Evolutionary conservation across 2,113 vertebrate genomes (phyloP), one percentile per base, ranked within the genome.

Genomic region (Parus major): DNA sequence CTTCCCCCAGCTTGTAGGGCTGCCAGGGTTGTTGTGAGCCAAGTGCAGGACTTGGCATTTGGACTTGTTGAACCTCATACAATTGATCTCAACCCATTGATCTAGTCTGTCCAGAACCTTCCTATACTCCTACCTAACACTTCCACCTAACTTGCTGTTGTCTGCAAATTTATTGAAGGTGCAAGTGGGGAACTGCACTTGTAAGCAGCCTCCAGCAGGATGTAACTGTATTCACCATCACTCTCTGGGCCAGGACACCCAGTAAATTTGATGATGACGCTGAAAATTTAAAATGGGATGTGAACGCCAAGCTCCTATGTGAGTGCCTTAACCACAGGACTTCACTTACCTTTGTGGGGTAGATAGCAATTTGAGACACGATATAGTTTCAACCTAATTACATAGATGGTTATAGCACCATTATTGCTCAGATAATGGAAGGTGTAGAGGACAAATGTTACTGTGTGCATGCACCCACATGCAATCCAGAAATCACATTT

Each of bases 221-320:
- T 55, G n/a, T 49, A 60, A 66, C 25, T 55, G 28, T 35, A 21
- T 47, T 68, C 35, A 21, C 39, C 39, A 27, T 18, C 46, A n/a
- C 23, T 11, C 19, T 79, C 42, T 61, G 72, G 41, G 41, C 72
- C 18, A 0, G 0, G 31, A 0, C 2, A 39, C 31, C 47, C 55
- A 63, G 28, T 35, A 16, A 39, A 33, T 39, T 63, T 35, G 61
- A 64, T 52, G 18, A 59, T 31, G 27, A 47, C 78, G 35, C 21
- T 75, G 55, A 70, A 75, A 75, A 63, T 6, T 55, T 35, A 39
- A 68, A 84, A 92, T 53, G 10, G 3, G 2, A 39, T 42, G 22
- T 68, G 78, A 83, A 63, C 20, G 14, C 33, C 36, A 59, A 71
- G 50, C 16, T 83, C 28, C 39, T 50, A 13, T 7, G 1, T 35